phyloP scores from a whole-genome alignment of 2,113 vertebrate species.

The Dromiciops gliroides region DNA sequence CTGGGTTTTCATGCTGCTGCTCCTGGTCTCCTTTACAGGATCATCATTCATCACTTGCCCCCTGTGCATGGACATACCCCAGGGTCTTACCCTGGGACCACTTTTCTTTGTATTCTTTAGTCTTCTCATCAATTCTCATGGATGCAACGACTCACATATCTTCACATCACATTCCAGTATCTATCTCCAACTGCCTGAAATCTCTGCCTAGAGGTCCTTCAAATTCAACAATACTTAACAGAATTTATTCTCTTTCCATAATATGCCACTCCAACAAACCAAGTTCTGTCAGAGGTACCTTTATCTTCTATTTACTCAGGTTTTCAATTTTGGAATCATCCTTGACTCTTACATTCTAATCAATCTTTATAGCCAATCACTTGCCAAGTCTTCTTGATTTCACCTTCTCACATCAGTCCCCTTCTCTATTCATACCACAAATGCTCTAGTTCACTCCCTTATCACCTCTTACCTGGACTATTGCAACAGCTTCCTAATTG shows the following conservation, averaged over 20 bases:
- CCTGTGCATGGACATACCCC: not conserved
- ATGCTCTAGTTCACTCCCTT: not conserved
- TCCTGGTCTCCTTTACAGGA: not conserved
- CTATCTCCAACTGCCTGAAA: not conserved
- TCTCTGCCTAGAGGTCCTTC: not conserved
- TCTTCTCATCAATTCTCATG: not conserved
- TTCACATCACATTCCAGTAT: not conserved
- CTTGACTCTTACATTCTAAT: not conserved
- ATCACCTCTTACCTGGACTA: not conserved
- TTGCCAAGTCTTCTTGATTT: not conserved
- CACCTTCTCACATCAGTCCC: not conserved
- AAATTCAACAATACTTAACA: not conserved
- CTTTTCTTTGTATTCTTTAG: not conserved
- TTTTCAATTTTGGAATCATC: not conserved
- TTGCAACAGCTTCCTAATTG: not conserved
- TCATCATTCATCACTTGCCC: not conserved
- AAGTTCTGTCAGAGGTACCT: not conserved
- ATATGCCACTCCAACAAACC: not conserved
- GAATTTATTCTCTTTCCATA: not conserved
- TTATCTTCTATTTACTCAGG: not conserved
- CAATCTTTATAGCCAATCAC: not conserved
- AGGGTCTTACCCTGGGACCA: not conserved
- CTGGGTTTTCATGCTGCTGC: not conserved
- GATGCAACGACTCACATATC: not conserved
- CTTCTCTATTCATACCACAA: not conserved